Evolutionary conservation across 1,140 invertebrate genomes (phyloP), one percentile per base, ranked within the genome.

Genomic region (Lepidurus apus): DNA sequence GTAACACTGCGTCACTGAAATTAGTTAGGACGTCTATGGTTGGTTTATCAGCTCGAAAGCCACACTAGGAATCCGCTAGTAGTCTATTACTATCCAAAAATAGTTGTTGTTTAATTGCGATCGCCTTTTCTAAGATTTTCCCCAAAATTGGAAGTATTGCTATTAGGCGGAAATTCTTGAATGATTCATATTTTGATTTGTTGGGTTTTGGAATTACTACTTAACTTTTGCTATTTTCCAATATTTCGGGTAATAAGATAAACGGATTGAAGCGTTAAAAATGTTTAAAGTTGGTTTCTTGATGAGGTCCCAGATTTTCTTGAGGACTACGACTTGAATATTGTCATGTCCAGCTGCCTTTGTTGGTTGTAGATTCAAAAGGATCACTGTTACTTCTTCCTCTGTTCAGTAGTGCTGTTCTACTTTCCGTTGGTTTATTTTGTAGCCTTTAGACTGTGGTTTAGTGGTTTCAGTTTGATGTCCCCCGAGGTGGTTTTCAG

Each of bases 171-270:
- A 26, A 74, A 74, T 24, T 10, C 42, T 74, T 74, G 21, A 10
- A 74, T 26, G 74, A 13, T 10, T 74, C 21, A 42, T 74, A 74
- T 24, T 74, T 74, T 0, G 26, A 26, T 24, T 74, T 74, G 13
- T 74, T 74, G 24, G 10, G 11, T 74, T 74, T 74, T 24, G 74
- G 74, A 10, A 74, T 74, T 1, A 3, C 24, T 24, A 42, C 11
- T 76, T 26, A 26, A 76, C 42, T n/a, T 76, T 76, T 11, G 75
- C 75, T 43, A 11, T 76, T 76, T 76, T 26, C 75, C 34, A 76
- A 7, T 42, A 42, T 43, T 42, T 26, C 13, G 75, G 75, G 42
- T 43, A 76, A 44, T 76, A 76, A 76, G 42, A 42, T 42, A n/a
- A 21, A 43, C 42, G 24, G n/a, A 76, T 11, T n/a, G 42, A 76